Percentiles rank a stretch among this genome's conserved stretches.
These are phyloP conservation scores for Orycteropus afer DNA, from an alignment of 2,113 vertebrate species.

Conservation along the genomic window DNA sequence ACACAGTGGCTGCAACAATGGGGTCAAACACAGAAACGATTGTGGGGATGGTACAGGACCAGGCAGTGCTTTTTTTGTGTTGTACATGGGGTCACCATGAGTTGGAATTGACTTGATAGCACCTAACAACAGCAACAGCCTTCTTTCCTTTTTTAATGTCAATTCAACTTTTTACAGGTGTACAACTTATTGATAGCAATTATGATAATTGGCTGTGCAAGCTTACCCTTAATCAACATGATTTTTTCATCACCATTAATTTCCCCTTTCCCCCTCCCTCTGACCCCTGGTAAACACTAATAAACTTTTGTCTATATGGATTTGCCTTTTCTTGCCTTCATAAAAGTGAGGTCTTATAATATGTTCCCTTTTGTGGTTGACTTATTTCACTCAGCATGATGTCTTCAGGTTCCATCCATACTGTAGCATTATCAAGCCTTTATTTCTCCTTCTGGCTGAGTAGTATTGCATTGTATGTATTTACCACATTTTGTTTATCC, in stretches of 20 bases:
- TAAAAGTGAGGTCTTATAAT: background rate
- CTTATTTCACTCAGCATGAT: background rate
- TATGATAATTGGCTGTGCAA: background rate
- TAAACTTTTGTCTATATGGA: background rate
- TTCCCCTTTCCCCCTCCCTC: background rate
- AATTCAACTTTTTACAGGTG: background rate
- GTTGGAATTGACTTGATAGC: background rate
- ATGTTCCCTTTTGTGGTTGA: no score
- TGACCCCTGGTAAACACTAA: background rate
- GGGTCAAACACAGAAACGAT: background rate
- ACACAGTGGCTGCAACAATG: background rate
- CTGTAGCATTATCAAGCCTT: background rate
- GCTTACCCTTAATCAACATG: background rate
- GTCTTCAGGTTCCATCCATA: background rate
- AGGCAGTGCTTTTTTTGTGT: background rate
- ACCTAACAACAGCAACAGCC: background rate
- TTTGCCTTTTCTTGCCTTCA: background rate
- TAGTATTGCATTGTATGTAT: background rate
- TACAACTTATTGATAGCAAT: background rate
- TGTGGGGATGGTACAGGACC: background rate
- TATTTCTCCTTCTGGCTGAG: background rate
- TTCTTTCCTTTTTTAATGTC: background rate
- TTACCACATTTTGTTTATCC: background rate
- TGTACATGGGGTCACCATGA: background rate
- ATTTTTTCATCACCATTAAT: background rate